Evolutionary conservation across 2,888 invertebrate genomes (phyloP).

Genomic region (Selenia dentaria): DNA sequence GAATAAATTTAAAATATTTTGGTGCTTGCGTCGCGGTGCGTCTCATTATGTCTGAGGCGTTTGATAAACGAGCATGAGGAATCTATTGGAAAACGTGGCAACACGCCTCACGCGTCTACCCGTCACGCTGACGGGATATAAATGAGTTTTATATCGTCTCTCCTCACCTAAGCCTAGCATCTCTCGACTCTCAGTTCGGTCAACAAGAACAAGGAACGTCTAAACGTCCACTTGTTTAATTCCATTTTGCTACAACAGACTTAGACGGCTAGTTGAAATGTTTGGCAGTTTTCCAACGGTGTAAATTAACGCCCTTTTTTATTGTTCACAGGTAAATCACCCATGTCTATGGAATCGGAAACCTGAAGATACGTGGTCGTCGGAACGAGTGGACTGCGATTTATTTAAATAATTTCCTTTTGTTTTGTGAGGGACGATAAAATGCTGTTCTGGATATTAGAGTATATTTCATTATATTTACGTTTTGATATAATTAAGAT

Average conservation of each 20-base stretch:
- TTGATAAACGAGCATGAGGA: slow-evolving; percentile 73
- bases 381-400: slow-evolving; percentile 33
- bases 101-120: slow-evolving; percentile 63
- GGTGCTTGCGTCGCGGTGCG: slow-evolving; percentile 64
- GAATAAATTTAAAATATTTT: slow-evolving; percentile 70
- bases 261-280: slow-evolving; percentile 79
- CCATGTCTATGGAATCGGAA: slow-evolving; percentile 61
- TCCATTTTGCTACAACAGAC: slow-evolving; percentile 74
- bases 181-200: slow-evolving; percentile 67
- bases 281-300: slow-evolving; percentile 74
- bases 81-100: slow-evolving; percentile 74
- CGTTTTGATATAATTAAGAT: slow-evolving; percentile 9
- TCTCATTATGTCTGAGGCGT: slow-evolving; percentile 77
- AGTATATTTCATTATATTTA: slow-evolving; percentile 19
- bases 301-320: slow-evolving; percentile 80
- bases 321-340: slow-evolving; percentile 82
- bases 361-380: slow-evolving; percentile 54
- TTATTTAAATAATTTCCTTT: slow-evolving; percentile 40
- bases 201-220: slow-evolving; percentile 63
- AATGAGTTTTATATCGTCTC: slow-evolving; percentile 81
- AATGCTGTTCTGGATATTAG: slow-evolving; percentile 16
- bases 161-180: slow-evolving; percentile 77
- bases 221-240: slow-evolving; percentile 72
- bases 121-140: slow-evolving; percentile 77
- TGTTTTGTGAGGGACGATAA: slow-evolving; percentile 30